Conservation (phyloP, 2,113 vertebrate genomes). For the Girardinichthys multiradiatus region DNA sequence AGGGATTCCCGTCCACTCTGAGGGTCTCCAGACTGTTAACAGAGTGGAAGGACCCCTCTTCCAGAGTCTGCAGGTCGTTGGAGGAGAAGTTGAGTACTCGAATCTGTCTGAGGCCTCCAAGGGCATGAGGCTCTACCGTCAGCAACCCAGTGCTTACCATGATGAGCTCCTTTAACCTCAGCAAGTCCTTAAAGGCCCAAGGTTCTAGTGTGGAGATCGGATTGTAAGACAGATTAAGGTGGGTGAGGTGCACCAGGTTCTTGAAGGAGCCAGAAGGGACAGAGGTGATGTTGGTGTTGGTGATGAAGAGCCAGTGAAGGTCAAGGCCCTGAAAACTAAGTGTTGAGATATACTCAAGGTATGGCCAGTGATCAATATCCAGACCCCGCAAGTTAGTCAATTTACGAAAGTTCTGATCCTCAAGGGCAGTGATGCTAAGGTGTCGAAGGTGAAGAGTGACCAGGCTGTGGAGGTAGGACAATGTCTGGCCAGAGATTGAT, state of each 20-base stretch:
- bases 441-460: conserved; percentile 89
- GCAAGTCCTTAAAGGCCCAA: conserved; percentile 91
- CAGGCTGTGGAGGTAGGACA: conserved; percentile 91
- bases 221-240: conserved; percentile 95
- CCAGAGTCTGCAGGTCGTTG: conserved; percentile 92
- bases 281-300: conserved; percentile 92
- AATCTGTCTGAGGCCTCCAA: conserved; percentile 92
- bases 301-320: conserved; percentile 93
- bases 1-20: conserved; percentile 92
- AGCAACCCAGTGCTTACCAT: conserved; percentile 89
- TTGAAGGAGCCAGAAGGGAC: conserved; percentile 91
- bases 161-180: conserved; percentile 95
- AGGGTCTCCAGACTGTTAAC: conserved; percentile 96
- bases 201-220: conserved; percentile 90
- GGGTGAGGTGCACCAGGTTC: conserved; percentile 88
- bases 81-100: conserved; percentile 93
- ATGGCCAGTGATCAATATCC: conserved; percentile 93
- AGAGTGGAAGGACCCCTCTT: conserved; percentile 94
- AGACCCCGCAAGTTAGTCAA: conserved; percentile 87
- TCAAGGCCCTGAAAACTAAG: conserved; percentile 92
- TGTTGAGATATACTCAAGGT: conserved; percentile 89
- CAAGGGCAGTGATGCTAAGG: conserved; percentile 87
- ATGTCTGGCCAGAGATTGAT: conserved; percentile 89
- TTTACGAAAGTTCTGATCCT: conserved; percentile 93
- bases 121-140: conserved; percentile 88